Evolutionary conservation across 2,113 vertebrate species (phyloP).

Genomic region (Crotophaga sulcirostris): DNA sequence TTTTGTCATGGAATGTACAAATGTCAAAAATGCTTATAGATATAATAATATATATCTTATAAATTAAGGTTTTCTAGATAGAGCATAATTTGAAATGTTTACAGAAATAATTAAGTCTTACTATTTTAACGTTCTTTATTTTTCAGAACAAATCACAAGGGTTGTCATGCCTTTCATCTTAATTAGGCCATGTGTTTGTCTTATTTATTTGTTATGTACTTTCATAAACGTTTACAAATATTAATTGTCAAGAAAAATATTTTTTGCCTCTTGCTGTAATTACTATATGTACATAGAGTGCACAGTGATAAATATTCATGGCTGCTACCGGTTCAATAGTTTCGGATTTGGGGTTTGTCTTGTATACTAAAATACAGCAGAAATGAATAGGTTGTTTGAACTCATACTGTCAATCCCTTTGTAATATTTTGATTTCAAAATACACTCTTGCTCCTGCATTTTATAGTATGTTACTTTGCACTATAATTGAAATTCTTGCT

Average conservation of each 20-base stretch:
- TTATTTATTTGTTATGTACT: slow-evolving; percentile 70
- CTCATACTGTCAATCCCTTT: neutral
- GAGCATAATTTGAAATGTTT: slow-evolving; percentile 62
- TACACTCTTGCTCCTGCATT: neutral
- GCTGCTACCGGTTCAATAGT: neutral
- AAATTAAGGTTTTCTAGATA: slow-evolving; percentile 53
- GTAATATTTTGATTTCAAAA: neutral
- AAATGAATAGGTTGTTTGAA: neutral
- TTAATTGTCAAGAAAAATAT: slow-evolving; percentile 64
- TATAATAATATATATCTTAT: slow-evolving; percentile 15
- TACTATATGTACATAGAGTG: slow-evolving; percentile 45
- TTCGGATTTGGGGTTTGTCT: neutral
- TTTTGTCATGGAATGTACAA: slow-evolving; percentile 32
- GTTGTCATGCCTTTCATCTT: slow-evolving; percentile 74
- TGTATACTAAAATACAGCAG: neutral
- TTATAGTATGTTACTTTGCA: neutral
- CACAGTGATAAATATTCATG: slow-evolving; percentile 46
- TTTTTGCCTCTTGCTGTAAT: slow-evolving; percentile 62
- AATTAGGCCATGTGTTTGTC: slow-evolving; percentile 71
- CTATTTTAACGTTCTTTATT: slow-evolving; percentile 63
- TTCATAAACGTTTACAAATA: slow-evolving; percentile 73
- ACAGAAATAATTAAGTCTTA: slow-evolving; percentile 71
- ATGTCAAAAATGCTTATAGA: slow-evolving; percentile 50
- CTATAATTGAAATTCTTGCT: neutral
- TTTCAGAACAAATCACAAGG: slow-evolving; percentile 68